Percentiles rank a stretch among this genome's conserved stretches.
These are phyloP conservation scores for Phataginus tricuspis DNA, from an alignment of 2,797 vertebrate genomes.

Conservation along the genomic window DNA sequence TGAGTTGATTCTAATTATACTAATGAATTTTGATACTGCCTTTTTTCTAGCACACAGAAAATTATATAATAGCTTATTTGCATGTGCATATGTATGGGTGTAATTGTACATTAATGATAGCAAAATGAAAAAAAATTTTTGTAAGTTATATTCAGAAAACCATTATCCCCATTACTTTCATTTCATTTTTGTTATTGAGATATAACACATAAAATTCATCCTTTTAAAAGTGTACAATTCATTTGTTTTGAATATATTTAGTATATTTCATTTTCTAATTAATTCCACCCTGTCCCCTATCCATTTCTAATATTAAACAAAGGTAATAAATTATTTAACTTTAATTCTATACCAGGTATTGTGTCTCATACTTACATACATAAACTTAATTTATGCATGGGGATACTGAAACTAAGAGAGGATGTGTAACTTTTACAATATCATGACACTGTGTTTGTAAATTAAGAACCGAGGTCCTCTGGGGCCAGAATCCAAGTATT, in stretches of 20 bases:
- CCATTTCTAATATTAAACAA: neutral
- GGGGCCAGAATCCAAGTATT: neutral
- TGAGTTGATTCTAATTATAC: constrained; percentile 51
- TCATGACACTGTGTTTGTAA: neutral
- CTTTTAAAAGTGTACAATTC: neutral
- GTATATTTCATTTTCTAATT: neutral
- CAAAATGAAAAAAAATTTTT: too few relatives aligned
- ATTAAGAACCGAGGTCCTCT: neutral
- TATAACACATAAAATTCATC: neutral
- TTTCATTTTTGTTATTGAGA: neutral
- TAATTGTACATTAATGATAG: neutral
- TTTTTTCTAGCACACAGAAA: constrained; percentile 19
- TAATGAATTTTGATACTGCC: constrained; percentile 29
- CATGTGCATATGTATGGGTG: neutral
- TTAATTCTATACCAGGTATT: neutral
- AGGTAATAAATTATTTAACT: neutral
- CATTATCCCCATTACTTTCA: neutral
- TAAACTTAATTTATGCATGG: neutral
- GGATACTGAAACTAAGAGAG: neutral
- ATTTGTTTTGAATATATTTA: neutral
- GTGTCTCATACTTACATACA: neutral
- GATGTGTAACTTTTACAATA: neutral
- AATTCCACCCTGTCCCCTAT: neutral
- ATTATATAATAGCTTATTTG: constrained; percentile 18
- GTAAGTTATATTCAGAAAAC: neutral